Conservation (phyloP, 2,888 invertebrate species). For the Noctua janthe region DNA sequence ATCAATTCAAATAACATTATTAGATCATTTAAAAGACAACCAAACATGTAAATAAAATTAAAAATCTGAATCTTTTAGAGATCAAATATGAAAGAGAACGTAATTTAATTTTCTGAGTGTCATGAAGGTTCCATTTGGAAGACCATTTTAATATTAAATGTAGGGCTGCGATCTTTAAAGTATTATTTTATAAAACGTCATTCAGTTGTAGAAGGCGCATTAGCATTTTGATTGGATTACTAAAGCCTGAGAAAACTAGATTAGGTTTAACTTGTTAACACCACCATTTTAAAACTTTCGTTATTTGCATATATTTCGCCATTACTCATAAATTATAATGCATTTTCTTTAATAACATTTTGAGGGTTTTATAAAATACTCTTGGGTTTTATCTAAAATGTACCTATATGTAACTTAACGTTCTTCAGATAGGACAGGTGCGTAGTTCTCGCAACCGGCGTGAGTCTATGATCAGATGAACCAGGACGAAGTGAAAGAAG, state of each 20-base stretch:
- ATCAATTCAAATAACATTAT: background rate
- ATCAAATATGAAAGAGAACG: slow-evolving; percentile 9
- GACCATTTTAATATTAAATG: slow-evolving; percentile 34
- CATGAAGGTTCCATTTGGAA: background rate
- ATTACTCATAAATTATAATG: slow-evolving; percentile 12
- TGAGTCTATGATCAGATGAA: no score
- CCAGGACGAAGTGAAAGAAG: no score
- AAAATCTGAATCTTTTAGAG: slow-evolving; percentile 9
- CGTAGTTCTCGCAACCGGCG: no score
- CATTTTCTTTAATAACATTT: background rate
- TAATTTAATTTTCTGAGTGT: slow-evolving; percentile 16
- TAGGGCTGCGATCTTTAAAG: slow-evolving; percentile 17
- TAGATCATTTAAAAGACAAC: background rate
- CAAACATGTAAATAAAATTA: slow-evolving; percentile 6
- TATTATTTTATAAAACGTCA: slow-evolving; percentile 43
- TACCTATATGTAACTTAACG: background rate
- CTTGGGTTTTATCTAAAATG: background rate
- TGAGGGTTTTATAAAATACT: background rate
- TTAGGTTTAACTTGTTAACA: slow-evolving; percentile 30
- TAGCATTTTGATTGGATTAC: slow-evolving; percentile 69
- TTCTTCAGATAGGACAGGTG: no score
- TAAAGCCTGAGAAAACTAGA: slow-evolving; percentile 38
- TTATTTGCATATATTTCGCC: slow-evolving; percentile 28
- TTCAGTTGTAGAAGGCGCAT: slow-evolving; percentile 48
- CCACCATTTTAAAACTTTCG: slow-evolving; percentile 32